phyloP scores from a whole-genome alignment of 2,113 vertebrate genomes.

The Lepisosteus osseus region DNA sequence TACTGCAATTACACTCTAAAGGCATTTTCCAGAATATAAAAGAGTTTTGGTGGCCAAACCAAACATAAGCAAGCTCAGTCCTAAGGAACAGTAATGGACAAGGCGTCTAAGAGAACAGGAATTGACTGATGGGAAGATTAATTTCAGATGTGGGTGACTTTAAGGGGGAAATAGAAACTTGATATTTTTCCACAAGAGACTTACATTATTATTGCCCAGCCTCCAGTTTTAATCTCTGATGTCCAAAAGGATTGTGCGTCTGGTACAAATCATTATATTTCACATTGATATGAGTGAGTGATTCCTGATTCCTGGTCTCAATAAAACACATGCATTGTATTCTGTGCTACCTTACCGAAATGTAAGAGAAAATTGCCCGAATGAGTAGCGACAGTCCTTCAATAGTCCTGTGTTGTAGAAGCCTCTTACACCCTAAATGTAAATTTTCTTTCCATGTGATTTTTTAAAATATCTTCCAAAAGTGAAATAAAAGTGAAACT shows the following conservation, averaged over 20 bases:
- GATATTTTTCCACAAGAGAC: background rate
- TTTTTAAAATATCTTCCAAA: no score
- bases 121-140: background rate
- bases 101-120: background rate
- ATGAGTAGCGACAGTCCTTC: no score
- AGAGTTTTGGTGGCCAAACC: background rate
- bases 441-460: no score
- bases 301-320: background rate
- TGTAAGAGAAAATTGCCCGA: no score
- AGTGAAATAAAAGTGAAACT: no score
- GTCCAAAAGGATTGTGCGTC: background rate
- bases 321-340: background rate
- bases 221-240: background rate
- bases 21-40: background rate
- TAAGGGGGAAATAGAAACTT: background rate
- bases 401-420: no score
- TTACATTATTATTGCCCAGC: slow-evolving; percentile 2
- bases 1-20: background rate
- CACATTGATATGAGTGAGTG: background rate
- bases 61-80: background rate
- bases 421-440: no score
- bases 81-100: background rate
- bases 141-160: slow-evolving; percentile 14
- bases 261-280: background rate
- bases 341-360: background rate